Conservation (phyloP, 2,888 invertebrate genomes). For the Melieria crassipennis region DNA sequence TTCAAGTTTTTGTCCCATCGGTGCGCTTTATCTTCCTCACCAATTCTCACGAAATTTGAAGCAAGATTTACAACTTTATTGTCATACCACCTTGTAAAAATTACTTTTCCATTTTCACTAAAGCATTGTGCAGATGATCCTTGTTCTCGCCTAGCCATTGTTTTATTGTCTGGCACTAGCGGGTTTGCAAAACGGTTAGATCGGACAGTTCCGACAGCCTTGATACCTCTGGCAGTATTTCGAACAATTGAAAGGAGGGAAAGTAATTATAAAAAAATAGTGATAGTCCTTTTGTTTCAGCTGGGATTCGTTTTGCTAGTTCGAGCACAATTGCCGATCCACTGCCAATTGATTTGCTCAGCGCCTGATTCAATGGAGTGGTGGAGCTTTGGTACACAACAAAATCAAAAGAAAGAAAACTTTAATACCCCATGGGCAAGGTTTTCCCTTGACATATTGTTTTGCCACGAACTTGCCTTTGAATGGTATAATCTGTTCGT, state of each 20-base stretch:
- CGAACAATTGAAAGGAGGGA: conserved; percentile 39
- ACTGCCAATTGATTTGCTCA: conserved; percentile 18
- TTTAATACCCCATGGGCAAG: conserved; percentile 47
- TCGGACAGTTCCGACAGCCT: no score
- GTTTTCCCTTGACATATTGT: neutral
- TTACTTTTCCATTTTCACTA: conserved; percentile 40
- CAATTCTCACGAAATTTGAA: conserved; percentile 46
- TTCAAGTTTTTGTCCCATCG: conserved; percentile 46
- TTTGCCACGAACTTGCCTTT: neutral
- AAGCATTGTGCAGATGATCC: conserved; percentile 9
- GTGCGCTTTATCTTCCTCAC: conserved; percentile 39
- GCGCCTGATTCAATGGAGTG: conserved; percentile 6
- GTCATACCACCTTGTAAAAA: conserved; percentile 44
- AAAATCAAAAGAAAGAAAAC: conserved; percentile 52
- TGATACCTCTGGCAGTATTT: conserved; percentile 35
- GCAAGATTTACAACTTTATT: conserved; percentile 44
- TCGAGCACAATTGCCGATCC: conserved; percentile 18
- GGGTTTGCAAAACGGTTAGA: conserved; percentile 12
- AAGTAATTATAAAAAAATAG: conserved; percentile 26
- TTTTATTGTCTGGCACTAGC: conserved; percentile 12
- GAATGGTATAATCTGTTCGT: conserved; percentile 7
- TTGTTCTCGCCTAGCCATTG: conserved; percentile 9
- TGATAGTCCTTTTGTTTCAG: conserved; percentile 17
- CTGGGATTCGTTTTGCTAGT: conserved; percentile 19
- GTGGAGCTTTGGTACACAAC: conserved; percentile 48